A percentile compares a stretch with the other conserved stretches of the same genome.
phyloP scores from a whole-genome alignment of 2,888 invertebrate species.

The Seira musarum region DNA sequence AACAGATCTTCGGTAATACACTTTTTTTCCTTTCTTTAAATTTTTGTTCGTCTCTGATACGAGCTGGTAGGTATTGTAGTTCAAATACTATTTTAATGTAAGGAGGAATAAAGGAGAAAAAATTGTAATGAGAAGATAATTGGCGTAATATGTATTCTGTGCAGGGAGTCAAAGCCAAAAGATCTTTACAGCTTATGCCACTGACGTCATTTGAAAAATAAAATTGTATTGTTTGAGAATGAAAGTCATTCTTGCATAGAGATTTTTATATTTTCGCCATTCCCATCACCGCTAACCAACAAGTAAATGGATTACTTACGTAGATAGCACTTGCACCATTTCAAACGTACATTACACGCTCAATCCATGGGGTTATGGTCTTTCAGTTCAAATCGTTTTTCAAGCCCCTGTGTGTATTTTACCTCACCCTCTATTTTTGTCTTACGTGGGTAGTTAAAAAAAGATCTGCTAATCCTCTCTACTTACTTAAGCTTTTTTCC shows the following conservation, averaged over 20 bases:
- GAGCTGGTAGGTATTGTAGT: neutral
- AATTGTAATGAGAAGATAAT: constrained; percentile 16
- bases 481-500: neutral
- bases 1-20: neutral
- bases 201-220: constrained; percentile 52
- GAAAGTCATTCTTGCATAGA: neutral
- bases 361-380: too few species aligned
- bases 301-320: too few species aligned
- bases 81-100: neutral
- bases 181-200: neutral
- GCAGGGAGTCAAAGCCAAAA: neutral
- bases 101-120: neutral
- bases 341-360: too few species aligned
- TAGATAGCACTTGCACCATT: neutral
- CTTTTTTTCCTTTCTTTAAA: neutral
- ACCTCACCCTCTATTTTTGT: neutral
- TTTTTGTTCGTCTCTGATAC: too few species aligned
- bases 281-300: neutral
- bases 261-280: neutral
- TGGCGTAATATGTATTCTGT: constrained; percentile 16
- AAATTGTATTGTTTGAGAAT: constrained; percentile 34
- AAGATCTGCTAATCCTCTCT: neutral
- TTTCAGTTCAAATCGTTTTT: neutral
- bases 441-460: neutral
- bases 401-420: too few species aligned